Conservation (phyloP, 2,113 vertebrate species). For the Mesocricetus auratus region DNA sequence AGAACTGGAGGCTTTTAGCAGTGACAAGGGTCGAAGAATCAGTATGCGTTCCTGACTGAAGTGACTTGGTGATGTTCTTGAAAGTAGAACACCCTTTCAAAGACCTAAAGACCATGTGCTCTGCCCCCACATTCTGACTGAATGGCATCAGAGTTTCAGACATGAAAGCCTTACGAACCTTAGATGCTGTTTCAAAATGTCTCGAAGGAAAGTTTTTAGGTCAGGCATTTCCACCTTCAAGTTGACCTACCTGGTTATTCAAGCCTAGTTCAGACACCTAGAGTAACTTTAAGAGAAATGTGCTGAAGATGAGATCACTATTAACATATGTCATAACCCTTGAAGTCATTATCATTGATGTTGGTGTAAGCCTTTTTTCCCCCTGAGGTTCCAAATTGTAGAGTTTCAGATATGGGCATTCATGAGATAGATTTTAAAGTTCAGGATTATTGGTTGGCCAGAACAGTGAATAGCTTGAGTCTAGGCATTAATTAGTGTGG, state of each 20-base stretch:
- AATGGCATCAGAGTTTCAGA: background rate
- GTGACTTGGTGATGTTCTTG: background rate
- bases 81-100: background rate
- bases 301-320: background rate
- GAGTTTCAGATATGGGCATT: background rate
- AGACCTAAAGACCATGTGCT: background rate
- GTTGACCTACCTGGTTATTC: conserved; percentile 6
- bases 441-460: background rate
- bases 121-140: background rate
- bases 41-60: background rate
- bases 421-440: background rate
- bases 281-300: background rate
- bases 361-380: background rate
- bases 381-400: background rate
- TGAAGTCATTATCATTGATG: background rate
- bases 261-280: background rate
- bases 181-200: background rate
- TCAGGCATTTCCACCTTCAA: background rate
- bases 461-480: background rate
- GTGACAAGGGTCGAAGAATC: background rate
- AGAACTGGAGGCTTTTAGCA: background rate
- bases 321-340: background rate
- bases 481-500: background rate
- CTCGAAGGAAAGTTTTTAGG: background rate
- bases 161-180: background rate